These are phyloP conservation scores for Trematomus bernacchii DNA, from an alignment of 2,797 vertebrate genomes.

Conservation along the genomic window DNA sequence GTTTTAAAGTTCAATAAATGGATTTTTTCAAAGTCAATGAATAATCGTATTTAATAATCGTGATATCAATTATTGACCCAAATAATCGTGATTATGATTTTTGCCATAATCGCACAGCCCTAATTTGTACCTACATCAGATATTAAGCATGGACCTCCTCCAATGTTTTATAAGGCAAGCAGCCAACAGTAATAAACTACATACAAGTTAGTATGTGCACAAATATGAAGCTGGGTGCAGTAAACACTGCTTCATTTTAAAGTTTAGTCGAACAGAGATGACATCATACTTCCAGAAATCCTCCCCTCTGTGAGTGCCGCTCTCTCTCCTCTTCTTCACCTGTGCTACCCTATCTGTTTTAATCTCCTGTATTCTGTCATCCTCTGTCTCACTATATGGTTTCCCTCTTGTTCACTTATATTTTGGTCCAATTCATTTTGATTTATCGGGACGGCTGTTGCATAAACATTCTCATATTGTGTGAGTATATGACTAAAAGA, in stretches of 20 bases:
- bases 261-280: conserved; percentile 1
- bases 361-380: conserved; percentile 11
- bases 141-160: no score
- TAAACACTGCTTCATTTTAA: not conserved
- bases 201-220: not conserved
- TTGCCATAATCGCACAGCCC: no score
- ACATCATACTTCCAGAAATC: conserved; percentile 9
- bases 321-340: conserved; percentile 11
- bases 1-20: no score
- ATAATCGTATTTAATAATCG: no score
- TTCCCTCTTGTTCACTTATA: conserved; percentile 44
- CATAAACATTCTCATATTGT: conserved; percentile 39
- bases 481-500: conserved; percentile 28
- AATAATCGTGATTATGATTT: no score
- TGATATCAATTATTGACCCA: no score
- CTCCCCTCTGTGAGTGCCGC: not conserved
- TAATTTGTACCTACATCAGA: no score
- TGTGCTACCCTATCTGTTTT: conserved; percentile 26
- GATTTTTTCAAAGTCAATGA: no score
- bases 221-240: not conserved
- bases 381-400: conserved; percentile 27
- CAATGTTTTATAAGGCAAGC: not conserved
- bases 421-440: conserved; percentile 54
- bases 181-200: not conserved
- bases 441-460: conserved; percentile 41